Evolutionary conservation across 1,140 invertebrate species (phyloP).

Genomic region (Andrena cerasifolii): DNA sequence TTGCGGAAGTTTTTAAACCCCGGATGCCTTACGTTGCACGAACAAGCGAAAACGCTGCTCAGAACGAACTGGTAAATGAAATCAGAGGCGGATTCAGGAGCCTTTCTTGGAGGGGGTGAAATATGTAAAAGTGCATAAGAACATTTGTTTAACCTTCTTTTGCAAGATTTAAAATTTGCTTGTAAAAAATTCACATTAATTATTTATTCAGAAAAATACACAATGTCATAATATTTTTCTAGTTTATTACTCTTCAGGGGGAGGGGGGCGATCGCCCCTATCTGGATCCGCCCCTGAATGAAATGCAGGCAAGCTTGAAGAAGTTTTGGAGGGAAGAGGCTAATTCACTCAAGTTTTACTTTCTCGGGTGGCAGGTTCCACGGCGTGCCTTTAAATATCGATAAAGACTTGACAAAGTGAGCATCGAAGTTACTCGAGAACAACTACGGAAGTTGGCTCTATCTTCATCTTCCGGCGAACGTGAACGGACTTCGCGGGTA

Average conservation of each 20-base stretch:
- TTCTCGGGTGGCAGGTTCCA: constrained; percentile 33
- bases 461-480: constrained; percentile 24
- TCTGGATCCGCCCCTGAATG: too few species aligned
- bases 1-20: constrained; percentile 8
- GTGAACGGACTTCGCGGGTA: not conserved
- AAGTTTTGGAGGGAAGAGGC: constrained; percentile 38
- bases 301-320: constrained; percentile 49
- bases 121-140: too few species aligned
- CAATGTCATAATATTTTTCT: too few species aligned
- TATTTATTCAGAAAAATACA: too few species aligned
- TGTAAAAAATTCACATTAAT: too few species aligned
- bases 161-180: too few species aligned
- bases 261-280: too few species aligned
- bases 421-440: constrained; percentile 45
- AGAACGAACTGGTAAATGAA: constrained; percentile 19
- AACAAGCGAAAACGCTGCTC: constrained; percentile 11
- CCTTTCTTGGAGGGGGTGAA: too few species aligned
- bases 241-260: too few species aligned
- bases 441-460: constrained; percentile 40
- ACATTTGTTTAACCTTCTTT: too few species aligned
- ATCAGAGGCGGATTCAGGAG: too few species aligned
- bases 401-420: constrained; percentile 55
- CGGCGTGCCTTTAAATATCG: constrained; percentile 48
- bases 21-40: not conserved
- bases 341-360: constrained; percentile 60